Evolutionary conservation across 1,140 invertebrate species (phyloP).

Genomic region (Brachionus asplanchnoidis): DNA sequence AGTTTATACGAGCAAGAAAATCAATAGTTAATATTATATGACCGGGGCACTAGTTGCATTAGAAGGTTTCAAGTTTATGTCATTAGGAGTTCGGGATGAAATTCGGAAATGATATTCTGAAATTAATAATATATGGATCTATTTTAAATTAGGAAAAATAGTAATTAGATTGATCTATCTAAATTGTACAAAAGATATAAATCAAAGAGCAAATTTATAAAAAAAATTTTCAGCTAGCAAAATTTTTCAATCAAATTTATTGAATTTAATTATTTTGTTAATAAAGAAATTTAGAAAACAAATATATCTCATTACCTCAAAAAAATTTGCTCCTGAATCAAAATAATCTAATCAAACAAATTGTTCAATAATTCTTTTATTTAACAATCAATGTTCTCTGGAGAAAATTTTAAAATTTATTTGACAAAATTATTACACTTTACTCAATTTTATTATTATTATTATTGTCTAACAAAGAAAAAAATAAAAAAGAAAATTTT

Average conservation of each 20-base stretch:
- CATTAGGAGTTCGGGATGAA: not conserved
- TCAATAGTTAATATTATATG: slow-evolving; percentile 11
- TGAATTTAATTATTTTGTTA: not conserved
- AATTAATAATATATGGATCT: not conserved
- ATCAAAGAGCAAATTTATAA: not conserved
- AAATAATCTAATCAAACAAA: slow-evolving; percentile 6
- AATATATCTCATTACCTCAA: not conserved
- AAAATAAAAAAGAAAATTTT: not conserved
- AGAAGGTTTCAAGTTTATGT: not conserved
- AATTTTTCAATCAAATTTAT: slow-evolving; percentile 13
- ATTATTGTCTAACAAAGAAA: not conserved
- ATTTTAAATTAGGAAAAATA: not conserved
- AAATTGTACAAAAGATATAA: not conserved
- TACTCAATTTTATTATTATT: not conserved
- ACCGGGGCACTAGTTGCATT: not conserved
- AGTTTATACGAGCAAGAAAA: not conserved
- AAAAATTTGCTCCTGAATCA: not conserved
- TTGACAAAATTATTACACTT: not conserved
- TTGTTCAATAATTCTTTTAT: not conserved
- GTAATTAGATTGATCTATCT: slow-evolving; percentile 15
- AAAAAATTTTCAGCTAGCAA: not conserved
- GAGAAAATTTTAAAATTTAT: not conserved
- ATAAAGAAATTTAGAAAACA: not conserved
- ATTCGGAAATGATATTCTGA: slow-evolving; percentile 18
- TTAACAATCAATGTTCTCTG: not conserved